These are phyloP conservation scores for Chascanopsetta lugubris DNA, from an alignment of 2,113 vertebrate species.

Conservation along the genomic window DNA sequence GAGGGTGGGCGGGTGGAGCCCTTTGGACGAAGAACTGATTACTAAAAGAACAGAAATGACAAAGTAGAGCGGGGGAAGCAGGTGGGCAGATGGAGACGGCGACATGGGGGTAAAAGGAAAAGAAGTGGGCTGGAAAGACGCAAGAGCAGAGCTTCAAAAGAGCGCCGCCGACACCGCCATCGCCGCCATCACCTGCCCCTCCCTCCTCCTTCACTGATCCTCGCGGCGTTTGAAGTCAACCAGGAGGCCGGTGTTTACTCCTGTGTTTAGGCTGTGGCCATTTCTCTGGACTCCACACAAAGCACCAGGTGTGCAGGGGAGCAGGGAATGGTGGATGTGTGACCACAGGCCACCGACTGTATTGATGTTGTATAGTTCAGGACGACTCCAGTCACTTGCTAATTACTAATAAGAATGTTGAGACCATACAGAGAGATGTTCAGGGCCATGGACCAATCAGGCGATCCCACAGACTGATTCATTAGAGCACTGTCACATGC, in stretches of 20 bases:
- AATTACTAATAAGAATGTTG: not conserved
- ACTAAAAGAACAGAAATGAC: slow-evolving; percentile 7
- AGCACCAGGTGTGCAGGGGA: slow-evolving; percentile 65
- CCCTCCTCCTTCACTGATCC: slow-evolving; percentile 38
- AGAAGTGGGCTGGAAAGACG: slow-evolving; percentile 20
- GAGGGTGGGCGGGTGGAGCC: slow-evolving; percentile 23
- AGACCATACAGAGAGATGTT: not conserved
- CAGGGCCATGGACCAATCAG: too few relatives aligned
- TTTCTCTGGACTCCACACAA: slow-evolving; percentile 61
- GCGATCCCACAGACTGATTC: not conserved
- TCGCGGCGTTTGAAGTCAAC: slow-evolving; percentile 71
- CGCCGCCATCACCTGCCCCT: too few relatives aligned
- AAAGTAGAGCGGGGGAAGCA: slow-evolving; percentile 5
- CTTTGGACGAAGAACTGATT: not conserved
- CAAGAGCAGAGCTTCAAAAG: slow-evolving; percentile 57
- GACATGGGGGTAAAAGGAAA: not conserved
- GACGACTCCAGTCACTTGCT: not conserved
- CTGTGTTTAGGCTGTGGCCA: slow-evolving; percentile 37
- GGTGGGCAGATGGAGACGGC: slow-evolving; percentile 4
- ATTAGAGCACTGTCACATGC: not conserved
- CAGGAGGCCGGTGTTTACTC: slow-evolving; percentile 53
- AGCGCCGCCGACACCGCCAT: slow-evolving; percentile 10
- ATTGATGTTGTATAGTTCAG: not conserved
- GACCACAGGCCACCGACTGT: not conserved
- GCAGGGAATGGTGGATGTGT: not conserved